Percentiles rank a stretch among this genome's conserved stretches.
Conservation (phyloP, 2,797 vertebrate genomes). For the Melanotaenia parkinsoni region DNA sequence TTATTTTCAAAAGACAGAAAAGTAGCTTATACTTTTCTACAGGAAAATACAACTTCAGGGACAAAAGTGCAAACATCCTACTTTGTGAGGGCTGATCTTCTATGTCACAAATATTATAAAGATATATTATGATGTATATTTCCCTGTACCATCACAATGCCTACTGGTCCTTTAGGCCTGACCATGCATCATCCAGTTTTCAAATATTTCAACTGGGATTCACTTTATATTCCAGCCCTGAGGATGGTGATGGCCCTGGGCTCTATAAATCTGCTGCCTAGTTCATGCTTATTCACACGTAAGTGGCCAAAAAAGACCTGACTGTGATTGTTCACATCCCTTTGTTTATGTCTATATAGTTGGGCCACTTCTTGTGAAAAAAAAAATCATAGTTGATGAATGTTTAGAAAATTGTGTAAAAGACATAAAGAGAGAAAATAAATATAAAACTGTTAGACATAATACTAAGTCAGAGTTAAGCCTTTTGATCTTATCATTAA, state of each 20-base stretch:
- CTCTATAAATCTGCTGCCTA: slow-evolving; percentile 60
- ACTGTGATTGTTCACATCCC: too few relatives aligned
- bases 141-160: slow-evolving; percentile 1
- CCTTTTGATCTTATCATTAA: too few relatives aligned
- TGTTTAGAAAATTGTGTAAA: too few relatives aligned
- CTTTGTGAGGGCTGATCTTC: background rate
- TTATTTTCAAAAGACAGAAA: slow-evolving; percentile 49
- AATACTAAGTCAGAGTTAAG: too few relatives aligned
- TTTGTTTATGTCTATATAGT: too few relatives aligned
- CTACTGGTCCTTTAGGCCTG: slow-evolving; percentile 2
- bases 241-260: slow-evolving; percentile 58
- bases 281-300: background rate
- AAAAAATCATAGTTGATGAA: too few relatives aligned
- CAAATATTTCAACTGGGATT: slow-evolving; percentile 20
- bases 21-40: slow-evolving; percentile 42
- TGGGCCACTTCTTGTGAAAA: too few relatives aligned
- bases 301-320: too few relatives aligned
- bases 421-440: too few relatives aligned
- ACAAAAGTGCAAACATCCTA: background rate
- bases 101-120: slow-evolving; percentile 5
- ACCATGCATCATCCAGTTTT: slow-evolving; percentile 10
- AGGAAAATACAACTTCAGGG: slow-evolving; percentile 18
- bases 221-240: slow-evolving; percentile 28
- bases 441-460: too few relatives aligned
- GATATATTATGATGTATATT: slow-evolving; percentile 3